phyloP scores from a whole-genome alignment of 53 echinoderm and acorn worm species.

The Antedon mediterranea region DNA sequence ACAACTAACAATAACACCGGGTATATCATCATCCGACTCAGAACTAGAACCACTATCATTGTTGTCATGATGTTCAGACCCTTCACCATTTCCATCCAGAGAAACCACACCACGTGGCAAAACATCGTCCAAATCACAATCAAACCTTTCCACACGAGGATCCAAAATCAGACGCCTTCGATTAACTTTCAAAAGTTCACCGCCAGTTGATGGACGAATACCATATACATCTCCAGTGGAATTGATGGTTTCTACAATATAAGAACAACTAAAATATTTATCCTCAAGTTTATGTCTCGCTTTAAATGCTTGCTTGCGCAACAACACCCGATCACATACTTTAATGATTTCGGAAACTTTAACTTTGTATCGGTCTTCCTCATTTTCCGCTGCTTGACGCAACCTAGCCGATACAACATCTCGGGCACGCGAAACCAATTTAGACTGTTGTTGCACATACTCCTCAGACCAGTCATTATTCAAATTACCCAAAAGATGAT shows the following conservation, averaged over 20 bases:
- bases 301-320: constrained; percentile 4
- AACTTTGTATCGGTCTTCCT: not conserved
- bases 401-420: constrained; percentile 13
- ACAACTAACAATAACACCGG: no score
- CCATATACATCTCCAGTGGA: constrained; percentile 6
- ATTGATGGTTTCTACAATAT: constrained; percentile 5
- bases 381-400: constrained; percentile 7
- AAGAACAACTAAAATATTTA: constrained; percentile 1
- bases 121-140: no score
- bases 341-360: constrained; percentile 5
- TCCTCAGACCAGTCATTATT: constrained; percentile 2
- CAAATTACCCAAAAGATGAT: constrained; percentile 3
- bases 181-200: not conserved
- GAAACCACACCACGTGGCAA: no score
- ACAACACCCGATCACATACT: constrained; percentile 9
- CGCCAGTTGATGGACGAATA: constrained; percentile 9
- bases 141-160: no score
- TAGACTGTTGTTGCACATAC: not conserved
- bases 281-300: constrained; percentile 8
- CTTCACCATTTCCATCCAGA: no score
- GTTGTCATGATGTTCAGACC: no score
- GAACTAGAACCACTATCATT: no score
- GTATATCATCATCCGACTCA: no score
- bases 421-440: constrained; percentile 4
- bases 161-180: no score